These are phyloP conservation scores for Ostrea edulis DNA, from an alignment of 1,140 invertebrate genomes.

Conservation along the genomic window DNA sequence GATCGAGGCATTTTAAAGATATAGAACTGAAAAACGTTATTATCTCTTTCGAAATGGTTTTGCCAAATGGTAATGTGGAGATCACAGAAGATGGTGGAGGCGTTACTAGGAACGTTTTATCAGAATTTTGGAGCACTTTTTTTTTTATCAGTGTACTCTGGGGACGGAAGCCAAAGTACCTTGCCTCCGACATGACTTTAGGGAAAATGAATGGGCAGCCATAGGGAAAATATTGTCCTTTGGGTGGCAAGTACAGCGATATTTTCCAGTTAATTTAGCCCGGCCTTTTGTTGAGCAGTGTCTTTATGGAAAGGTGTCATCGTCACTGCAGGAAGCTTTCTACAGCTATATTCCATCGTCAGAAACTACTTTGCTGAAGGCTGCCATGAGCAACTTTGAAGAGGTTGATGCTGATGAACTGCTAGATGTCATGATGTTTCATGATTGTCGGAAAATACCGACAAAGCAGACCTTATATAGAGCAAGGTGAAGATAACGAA, in stretches of 20 bases:
- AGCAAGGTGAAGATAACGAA: too few relatives aligned
- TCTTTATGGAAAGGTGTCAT: background rate
- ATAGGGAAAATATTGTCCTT: slow-evolving; percentile 31
- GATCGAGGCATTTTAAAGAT: too few relatives aligned
- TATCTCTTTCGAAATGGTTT: too few relatives aligned
- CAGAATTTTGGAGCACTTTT: slow-evolving; percentile 56
- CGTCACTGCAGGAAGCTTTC: slow-evolving; percentile 35
- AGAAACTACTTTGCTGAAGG: slow-evolving; percentile 19
- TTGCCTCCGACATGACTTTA: slow-evolving; percentile 56
- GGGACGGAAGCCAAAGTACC: slow-evolving; percentile 53
- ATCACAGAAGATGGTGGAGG: slow-evolving; percentile 54
- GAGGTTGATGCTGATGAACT: slow-evolving; percentile 39
- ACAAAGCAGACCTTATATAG: slow-evolving; percentile 6
- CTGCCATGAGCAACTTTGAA: slow-evolving; percentile 2
- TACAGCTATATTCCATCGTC: background rate
- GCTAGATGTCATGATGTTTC: background rate
- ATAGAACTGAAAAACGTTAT: too few relatives aligned
- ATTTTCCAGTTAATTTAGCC: slow-evolving; percentile 39
- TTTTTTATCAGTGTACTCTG: slow-evolving; percentile 56
- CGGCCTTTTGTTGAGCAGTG: slow-evolving; percentile 13
- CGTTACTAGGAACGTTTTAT: slow-evolving; percentile 49
- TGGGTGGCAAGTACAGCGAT: slow-evolving; percentile 33
- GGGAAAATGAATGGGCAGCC: slow-evolving; percentile 38
- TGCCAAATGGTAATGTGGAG: slow-evolving; percentile 55
- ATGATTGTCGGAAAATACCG: slow-evolving; percentile 31